Base-by-base conservation (phyloP, 2,797 vertebrate species). In the Trichosurus vulpecula region DNA sequence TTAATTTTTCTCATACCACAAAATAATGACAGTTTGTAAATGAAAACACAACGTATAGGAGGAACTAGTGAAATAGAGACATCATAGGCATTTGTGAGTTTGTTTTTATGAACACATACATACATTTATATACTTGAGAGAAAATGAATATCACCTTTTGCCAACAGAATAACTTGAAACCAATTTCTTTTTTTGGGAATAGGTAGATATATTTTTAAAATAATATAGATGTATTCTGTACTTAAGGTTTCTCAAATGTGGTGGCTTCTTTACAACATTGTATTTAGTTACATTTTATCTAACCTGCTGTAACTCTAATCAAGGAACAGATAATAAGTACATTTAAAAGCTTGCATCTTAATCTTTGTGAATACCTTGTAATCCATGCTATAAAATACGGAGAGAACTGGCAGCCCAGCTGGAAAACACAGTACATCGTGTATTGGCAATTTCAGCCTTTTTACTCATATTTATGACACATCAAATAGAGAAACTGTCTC, bases 291-390 rank as follows among this genome's bases (percentile, higher is more conserved):
- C 13, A 90, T 61, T 96, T 96, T 56, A 95, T 25, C 22, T 94
- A 94, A 93, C 51, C 93, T 0, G 10, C 22, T 52, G 19, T 92
- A 61, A 55, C 31, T 93, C 31, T 97, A 89, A 12, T 92, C 5
- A 52, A 93, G 89, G 27, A 0, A 8, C 52, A 0, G 92, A 51
- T 95, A 92, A 47, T 51, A 55, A 93, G 1, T 81, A 90, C 14
- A 53, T 91, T 96, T 98, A 93, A 93, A 92, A 96, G 95, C 58
- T n/a, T 22, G 55, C 92, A 92, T 54, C 93, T 92, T 94, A 96
- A 54, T 90, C 90, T 61, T 57, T 96, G 0, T 95, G 87, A 87
- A 81, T 6, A 47, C 66, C 93, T 98, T 97, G 95, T 97, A 87
- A 94, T 95, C 27, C 96, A 58, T 19, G 0, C 8, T 95, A 29